Conservation (phyloP, 2,113 vertebrate species). For the Marmota monax region DNA sequence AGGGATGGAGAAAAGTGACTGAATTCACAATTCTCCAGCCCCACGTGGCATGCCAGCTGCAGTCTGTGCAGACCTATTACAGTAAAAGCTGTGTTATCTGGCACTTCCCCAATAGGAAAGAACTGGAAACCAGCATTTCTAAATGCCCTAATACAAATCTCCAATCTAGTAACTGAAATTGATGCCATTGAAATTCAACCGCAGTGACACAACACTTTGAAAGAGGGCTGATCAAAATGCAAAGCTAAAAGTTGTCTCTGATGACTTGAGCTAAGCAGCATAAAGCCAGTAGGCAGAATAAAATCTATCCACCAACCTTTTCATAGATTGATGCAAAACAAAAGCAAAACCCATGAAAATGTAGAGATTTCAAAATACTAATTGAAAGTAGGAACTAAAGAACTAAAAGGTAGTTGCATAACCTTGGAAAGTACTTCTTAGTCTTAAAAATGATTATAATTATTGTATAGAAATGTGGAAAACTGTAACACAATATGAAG, state of each 20-base stretch:
- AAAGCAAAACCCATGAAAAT: background rate
- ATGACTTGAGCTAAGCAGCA: slow-evolving; percentile 48
- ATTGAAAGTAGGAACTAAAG: slow-evolving; percentile 2
- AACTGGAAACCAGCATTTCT: slow-evolving; percentile 70
- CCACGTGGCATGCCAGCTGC: slow-evolving; percentile 74
- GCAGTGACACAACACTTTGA: slow-evolving; percentile 50
- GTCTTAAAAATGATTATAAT: slow-evolving; percentile 18
- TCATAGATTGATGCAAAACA: background rate
- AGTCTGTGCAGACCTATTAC: slow-evolving; percentile 69
- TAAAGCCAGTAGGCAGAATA: slow-evolving; percentile 21
- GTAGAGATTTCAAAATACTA: background rate
- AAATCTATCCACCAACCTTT: slow-evolving; percentile 31
- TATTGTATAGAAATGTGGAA: background rate
- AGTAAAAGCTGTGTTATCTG: slow-evolving; percentile 78
- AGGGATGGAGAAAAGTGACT: slow-evolving; percentile 63
- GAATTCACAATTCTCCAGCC: slow-evolving; percentile 74
- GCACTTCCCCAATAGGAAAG: slow-evolving; percentile 72
- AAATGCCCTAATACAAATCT: slow-evolving; percentile 66
- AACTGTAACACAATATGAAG: background rate
- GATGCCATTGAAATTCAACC: slow-evolving; percentile 64
- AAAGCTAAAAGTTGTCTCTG: slow-evolving; percentile 58
- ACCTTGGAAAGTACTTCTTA: background rate
- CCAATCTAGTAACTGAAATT: slow-evolving; percentile 65
- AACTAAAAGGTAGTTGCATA: background rate
- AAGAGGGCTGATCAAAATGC: slow-evolving; percentile 73